A percentile compares a stretch with the other conserved stretches of the same genome.
phyloP scores from a whole-genome alignment of 2,113 vertebrate genomes.

The Nipponia nippon region DNA sequence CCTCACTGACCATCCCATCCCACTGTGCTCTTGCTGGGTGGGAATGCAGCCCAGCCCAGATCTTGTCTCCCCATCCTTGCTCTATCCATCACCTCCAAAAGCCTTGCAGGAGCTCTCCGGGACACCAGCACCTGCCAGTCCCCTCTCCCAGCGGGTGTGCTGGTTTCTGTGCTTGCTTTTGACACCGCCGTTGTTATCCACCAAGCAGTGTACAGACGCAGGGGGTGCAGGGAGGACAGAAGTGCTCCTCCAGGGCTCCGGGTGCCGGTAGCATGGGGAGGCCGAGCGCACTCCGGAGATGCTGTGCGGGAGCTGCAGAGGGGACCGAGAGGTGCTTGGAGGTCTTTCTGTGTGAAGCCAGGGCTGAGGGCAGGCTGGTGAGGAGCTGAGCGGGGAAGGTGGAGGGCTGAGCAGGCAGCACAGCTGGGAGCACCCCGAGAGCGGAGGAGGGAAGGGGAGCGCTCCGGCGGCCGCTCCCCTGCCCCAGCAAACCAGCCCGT shows the following conservation, averaged over 20 bases:
- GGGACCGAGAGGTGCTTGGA: background rate
- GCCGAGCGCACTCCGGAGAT: background rate
- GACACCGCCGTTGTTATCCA: background rate
- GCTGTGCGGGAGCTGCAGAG: background rate
- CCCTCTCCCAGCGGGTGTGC: background rate
- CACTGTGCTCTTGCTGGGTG: background rate
- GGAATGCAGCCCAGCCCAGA: background rate
- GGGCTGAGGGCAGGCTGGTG: background rate
- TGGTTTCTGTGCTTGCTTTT: background rate
- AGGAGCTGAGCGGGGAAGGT: background rate
- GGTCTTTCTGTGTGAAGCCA: background rate
- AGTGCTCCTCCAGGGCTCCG: accelerated
- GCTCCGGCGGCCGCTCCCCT: accelerated
- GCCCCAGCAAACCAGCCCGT: background rate
- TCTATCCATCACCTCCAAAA: background rate
- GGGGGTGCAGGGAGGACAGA: background rate
- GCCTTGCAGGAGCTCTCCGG: background rate
- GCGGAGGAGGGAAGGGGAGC: background rate
- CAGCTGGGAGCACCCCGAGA: background rate
- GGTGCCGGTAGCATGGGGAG: background rate
- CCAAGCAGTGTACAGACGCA: accelerated
- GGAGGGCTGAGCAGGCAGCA: background rate
- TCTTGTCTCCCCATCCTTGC: background rate
- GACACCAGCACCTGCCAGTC: background rate
- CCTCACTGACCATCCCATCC: accelerated